Percentiles rank a stretch among this genome's conserved stretches.
Evolutionary conservation across 1,140 invertebrate species (phyloP).

Genomic region (Nephila pilipes): DNA sequence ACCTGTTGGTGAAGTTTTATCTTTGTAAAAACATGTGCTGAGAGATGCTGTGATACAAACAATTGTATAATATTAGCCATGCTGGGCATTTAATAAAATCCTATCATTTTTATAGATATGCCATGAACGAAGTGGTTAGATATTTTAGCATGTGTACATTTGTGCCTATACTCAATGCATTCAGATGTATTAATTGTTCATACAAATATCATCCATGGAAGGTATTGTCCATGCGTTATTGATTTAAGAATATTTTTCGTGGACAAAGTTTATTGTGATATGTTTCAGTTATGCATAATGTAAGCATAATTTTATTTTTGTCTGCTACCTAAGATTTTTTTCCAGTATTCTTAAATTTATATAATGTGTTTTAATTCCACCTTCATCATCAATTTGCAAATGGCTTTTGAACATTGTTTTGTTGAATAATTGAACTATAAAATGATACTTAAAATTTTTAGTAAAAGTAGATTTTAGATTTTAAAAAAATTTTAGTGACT

Average conservation of each 20-base stretch:
- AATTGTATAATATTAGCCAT: conserved; percentile 29
- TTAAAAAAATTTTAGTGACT: too few relatives aligned
- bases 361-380: neutral
- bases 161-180: conserved; percentile 21
- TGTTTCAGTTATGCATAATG: neutral
- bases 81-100: conserved; percentile 24
- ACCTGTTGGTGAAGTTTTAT: neutral
- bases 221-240: conserved; percentile 4
- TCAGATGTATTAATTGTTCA: neutral
- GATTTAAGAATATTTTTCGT: conserved; percentile 16
- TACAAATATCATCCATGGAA: neutral
- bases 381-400: neutral
- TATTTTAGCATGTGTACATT: conserved; percentile 39
- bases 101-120: conserved; percentile 30
- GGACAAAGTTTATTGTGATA: conserved; percentile 30
- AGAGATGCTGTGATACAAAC: conserved; percentile 54
- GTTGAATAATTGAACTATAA: neutral
- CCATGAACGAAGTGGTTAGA: neutral
- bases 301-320: neutral
- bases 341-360: neutral
- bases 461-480: too few relatives aligned
- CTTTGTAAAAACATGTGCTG: conserved; percentile 32
- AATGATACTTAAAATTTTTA: neutral
- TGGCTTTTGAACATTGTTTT: neutral
- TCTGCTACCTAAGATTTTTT: neutral